Evolutionary conservation across 2,113 vertebrate species (phyloP), one percentile per base, ranked within the genome.

Genomic region (Lucifuga dentata): DNA sequence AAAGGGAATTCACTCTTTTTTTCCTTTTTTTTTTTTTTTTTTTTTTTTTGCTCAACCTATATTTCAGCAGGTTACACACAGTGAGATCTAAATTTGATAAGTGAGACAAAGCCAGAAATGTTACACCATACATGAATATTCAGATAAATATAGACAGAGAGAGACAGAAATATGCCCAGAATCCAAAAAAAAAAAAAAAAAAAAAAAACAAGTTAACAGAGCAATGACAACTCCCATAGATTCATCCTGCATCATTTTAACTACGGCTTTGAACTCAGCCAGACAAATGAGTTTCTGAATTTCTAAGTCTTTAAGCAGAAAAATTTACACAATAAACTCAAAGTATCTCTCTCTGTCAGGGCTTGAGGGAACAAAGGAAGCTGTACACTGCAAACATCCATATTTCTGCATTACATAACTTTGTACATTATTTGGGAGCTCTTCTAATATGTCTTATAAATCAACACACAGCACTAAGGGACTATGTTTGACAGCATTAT

Each of bases 181-280:
- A 44, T 12, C 35, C 13, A 2, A 35, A 33, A 50, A n/a, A 2
- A 35, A 33, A 50, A n/a, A n/a, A n/a, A 41, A 39, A 60, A 53
- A 72, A 44, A 64, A 57, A 16, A 20, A 59, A 32, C 33, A 16
- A 35, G 62, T 74, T 81, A n/a, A n/a, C 74, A 61, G 36, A 77
- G 74, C 24, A 20, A 71, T 68, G 76, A 83, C 70, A 73, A 77
- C 61, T 85, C 75, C 57, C 61, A 48, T 44, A 50, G 55, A 68
- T 73, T 79, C 68, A 66, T 80, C 50, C 68, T 43, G 2, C 41
- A n/a, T 36, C 26, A 56, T 70, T 49, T 39, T 41, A 39, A 38
- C 53, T 20, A 51, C 46, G 16, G 55, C 73, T 87, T 78, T 80
- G 73, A 83, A 84, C 73, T 80, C 19, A 1, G 16, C 7, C 36